A percentile compares a stretch with the other conserved stretches of the same genome.
Evolutionary conservation across 2,113 vertebrate species (phyloP).

Genomic region (Lates calcarifer): DNA sequence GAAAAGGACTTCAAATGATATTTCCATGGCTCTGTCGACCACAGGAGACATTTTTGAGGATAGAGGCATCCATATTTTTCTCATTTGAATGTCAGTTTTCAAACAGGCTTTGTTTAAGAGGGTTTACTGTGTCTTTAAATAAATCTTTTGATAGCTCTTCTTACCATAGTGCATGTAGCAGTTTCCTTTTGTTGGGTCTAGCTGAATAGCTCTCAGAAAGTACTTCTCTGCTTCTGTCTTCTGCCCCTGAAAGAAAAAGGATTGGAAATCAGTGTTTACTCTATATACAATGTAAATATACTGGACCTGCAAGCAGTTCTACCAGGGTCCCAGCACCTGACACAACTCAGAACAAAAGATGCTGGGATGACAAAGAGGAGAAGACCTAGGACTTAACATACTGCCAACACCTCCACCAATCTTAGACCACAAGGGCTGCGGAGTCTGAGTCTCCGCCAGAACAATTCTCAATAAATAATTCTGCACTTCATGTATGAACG

Average conservation of each 20-base stretch:
- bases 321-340: background rate
- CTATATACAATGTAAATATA: background rate
- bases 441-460: background rate
- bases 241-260: constrained; percentile 86
- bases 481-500: too few species aligned
- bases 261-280: background rate
- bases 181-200: constrained; percentile 96
- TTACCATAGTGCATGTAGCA: constrained; percentile 99
- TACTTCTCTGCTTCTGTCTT: constrained; percentile 93
- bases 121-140: background rate
- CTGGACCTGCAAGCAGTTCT: too few species aligned
- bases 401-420: background rate
- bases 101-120: background rate
- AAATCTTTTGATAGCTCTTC: constrained; percentile 52
- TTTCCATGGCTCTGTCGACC: constrained; percentile 7
- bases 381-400: too few species aligned
- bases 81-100: background rate
- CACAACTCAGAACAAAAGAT: background rate
- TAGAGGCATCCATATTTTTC: background rate
- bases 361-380: background rate
- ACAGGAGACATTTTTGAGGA: background rate
- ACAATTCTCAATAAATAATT: too few species aligned
- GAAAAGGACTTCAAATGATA: background rate
- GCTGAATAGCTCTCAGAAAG: constrained; percentile 93
- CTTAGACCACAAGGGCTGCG: background rate